phyloP scores from a whole-genome alignment of 1,140 invertebrate genomes.

The Globodera rostochiensis region DNA sequence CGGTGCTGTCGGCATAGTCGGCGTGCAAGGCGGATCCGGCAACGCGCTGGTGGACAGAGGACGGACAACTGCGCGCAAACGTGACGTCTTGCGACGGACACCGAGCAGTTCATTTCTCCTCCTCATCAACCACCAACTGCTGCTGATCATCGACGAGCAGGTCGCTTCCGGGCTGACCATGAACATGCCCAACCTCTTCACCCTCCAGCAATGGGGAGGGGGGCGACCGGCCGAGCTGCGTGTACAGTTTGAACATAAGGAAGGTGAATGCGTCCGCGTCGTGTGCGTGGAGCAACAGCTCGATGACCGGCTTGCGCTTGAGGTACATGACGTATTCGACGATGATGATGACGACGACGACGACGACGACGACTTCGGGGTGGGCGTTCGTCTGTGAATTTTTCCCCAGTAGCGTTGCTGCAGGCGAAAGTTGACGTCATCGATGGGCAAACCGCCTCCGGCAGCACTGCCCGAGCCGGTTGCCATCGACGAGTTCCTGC shows the following conservation, averaged over 20 bases:
- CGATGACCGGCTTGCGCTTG: neutral
- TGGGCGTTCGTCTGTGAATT: constrained; percentile 22
- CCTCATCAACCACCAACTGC: neutral
- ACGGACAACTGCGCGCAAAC: neutral
- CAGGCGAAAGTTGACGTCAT: constrained; percentile 38
- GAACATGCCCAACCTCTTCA: constrained; percentile 43
- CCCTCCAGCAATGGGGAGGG: constrained; percentile 8
- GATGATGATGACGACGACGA: constrained; percentile 1
- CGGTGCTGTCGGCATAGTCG: neutral
- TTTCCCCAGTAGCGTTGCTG: constrained; percentile 57
- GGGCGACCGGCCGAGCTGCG: neutral
- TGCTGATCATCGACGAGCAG: constrained; percentile 1
- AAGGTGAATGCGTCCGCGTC: constrained; percentile 1
- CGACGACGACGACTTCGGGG: neutral
- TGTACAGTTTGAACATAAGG: constrained; percentile 13
- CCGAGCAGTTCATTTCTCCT: neutral
- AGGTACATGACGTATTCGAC: constrained; percentile 3
- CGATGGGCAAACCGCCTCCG: constrained; percentile 6
- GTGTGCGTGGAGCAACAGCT: constrained; percentile 4
- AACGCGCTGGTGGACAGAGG: constrained; percentile 11
- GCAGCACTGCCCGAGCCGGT: neutral
- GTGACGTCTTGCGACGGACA: neutral
- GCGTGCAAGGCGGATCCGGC: neutral
- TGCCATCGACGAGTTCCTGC: constrained; percentile 9
- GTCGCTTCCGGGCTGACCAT: constrained; percentile 6